These are phyloP conservation scores for Suricata suricatta DNA, from an alignment of 2,113 vertebrate species.

Conservation along the genomic window DNA sequence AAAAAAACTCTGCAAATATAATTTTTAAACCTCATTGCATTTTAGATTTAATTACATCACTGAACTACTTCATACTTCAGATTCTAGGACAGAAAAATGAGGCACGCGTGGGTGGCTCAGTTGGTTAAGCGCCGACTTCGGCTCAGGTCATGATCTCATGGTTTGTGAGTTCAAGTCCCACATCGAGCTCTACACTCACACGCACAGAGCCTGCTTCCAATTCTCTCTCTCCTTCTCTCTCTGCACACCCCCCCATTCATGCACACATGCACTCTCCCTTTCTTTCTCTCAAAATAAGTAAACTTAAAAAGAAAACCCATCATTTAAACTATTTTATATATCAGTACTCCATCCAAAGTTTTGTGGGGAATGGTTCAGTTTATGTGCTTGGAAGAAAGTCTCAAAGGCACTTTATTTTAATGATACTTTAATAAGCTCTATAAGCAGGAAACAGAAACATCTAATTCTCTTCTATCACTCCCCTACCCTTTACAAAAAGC, in stretches of 20 bases:
- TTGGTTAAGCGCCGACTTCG: too few relatives aligned
- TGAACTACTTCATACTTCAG: neutral
- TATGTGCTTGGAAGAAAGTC: neutral
- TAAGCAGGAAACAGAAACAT: neutral
- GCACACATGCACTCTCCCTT: too few relatives aligned
- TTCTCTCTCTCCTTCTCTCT: too few relatives aligned
- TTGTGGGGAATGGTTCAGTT: neutral
- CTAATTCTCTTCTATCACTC: neutral
- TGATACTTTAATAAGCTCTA: neutral
- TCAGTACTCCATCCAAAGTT: neutral
- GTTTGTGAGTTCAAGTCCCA: too few relatives aligned
- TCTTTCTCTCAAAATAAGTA: too few relatives aligned
- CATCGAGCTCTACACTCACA: too few relatives aligned
- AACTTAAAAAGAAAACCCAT: too few relatives aligned
- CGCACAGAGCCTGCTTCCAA: too few relatives aligned
- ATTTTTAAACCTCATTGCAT: neutral
- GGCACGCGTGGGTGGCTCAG: too few relatives aligned
- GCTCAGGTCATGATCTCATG: too few relatives aligned
- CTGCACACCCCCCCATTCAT: too few relatives aligned
- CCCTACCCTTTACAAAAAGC: neutral
- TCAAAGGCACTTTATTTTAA: neutral
- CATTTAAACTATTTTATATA: constrained; percentile 4
- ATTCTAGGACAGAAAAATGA: neutral
- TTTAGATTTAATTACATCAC: neutral
- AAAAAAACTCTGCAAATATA: constrained; percentile 1